These are phyloP conservation scores for Sminthopsis crassicaudata DNA, from an alignment of 2,113 vertebrate genomes.

Conservation along the genomic window DNA sequence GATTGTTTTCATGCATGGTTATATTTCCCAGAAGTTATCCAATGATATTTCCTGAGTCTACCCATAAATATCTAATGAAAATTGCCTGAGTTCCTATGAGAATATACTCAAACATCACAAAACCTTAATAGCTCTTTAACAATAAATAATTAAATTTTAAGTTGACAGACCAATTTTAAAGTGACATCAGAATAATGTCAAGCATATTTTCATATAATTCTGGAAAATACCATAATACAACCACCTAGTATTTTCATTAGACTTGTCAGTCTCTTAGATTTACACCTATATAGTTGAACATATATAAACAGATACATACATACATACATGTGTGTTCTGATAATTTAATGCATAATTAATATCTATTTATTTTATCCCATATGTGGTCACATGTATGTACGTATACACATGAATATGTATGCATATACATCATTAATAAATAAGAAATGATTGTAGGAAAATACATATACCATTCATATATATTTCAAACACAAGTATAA, in stretches of 20 bases:
- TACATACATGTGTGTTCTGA: background rate
- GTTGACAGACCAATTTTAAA: slow-evolving; percentile 15
- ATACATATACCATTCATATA: background rate
- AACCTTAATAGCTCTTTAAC: slow-evolving; percentile 48
- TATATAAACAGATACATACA: background rate
- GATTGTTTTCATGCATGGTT: slow-evolving; percentile 56
- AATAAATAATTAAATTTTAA: slow-evolving; percentile 66
- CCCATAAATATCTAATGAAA: slow-evolving; percentile 59
- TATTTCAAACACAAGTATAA: background rate
- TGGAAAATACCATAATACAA: slow-evolving; percentile 21
- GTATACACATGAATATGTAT: too few relatives aligned
- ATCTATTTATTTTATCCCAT: background rate
- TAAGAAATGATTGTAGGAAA: background rate
- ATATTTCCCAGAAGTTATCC: slow-evolving; percentile 75
- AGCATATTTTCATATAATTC: background rate
- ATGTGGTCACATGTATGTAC: background rate
- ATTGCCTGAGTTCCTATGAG: slow-evolving; percentile 13
- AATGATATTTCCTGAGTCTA: slow-evolving; percentile 46
- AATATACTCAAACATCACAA: slow-evolving; percentile 59
- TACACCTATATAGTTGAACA: background rate
- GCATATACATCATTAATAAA: background rate
- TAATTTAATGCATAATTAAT: background rate
- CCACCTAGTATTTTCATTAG: background rate
- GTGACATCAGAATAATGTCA: slow-evolving; percentile 17
- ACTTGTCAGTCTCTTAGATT: background rate